phyloP scores from a whole-genome alignment of 2,888 invertebrate genomes.

The Phanerotoma sp. region DNA sequence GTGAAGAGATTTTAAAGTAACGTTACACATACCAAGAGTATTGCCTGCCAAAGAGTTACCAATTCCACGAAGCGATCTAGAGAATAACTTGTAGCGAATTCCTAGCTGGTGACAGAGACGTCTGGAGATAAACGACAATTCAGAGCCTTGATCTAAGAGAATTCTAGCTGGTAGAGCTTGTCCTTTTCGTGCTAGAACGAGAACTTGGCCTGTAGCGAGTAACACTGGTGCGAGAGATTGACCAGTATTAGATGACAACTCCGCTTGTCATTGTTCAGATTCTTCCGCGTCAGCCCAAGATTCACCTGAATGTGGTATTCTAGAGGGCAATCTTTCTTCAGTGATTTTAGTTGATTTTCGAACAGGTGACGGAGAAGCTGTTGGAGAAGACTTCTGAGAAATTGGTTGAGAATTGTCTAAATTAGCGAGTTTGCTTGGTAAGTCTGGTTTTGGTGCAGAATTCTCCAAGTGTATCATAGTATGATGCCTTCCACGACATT shows the following conservation, averaged over 20 bases:
- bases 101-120: background rate
- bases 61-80: background rate
- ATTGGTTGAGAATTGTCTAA: background rate
- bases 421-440: too few species aligned
- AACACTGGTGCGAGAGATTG: background rate
- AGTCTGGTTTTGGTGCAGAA: too few species aligned
- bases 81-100: background rate
- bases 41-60: background rate
- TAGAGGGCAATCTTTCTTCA: too few species aligned
- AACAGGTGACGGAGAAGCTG: background rate
- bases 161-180: background rate
- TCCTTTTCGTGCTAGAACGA: background rate
- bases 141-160: background rate
- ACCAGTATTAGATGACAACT: too few species aligned
- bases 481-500: background rate
- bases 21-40: background rate
- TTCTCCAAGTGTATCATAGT: too few species aligned
- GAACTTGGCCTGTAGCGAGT: too few species aligned
- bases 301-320: too few species aligned
- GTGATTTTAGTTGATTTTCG: too few species aligned
- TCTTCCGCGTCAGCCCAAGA: too few species aligned
- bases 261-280: too few species aligned
- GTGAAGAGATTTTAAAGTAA: background rate
- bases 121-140: background rate
- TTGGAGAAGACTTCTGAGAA: background rate